A percentile compares a stretch with the other conserved stretches of the same genome.
Conservation (phyloP, 2,113 vertebrate species). For the Mormyrus iriodes region DNA sequence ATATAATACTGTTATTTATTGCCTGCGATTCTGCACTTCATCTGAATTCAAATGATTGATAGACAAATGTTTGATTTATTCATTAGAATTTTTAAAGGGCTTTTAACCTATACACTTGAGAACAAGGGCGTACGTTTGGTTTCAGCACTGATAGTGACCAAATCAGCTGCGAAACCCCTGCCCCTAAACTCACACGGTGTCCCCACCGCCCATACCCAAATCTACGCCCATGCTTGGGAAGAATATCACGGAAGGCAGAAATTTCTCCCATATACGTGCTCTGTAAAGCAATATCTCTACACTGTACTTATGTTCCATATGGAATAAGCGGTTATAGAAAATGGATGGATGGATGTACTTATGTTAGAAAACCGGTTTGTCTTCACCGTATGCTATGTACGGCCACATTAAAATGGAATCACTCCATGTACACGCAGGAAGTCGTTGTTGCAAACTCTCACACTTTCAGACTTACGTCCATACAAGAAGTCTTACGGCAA, state of each 20-base stretch:
- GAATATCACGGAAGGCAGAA: not conserved
- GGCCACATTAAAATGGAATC: not conserved
- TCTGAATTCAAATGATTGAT: not conserved
- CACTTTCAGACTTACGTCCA: not conserved
- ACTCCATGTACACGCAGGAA: not conserved
- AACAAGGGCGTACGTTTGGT: not conserved
- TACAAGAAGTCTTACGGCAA: not conserved
- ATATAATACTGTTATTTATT: not conserved
- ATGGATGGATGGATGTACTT: too few species aligned
- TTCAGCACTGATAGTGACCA: not conserved
- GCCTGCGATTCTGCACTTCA: not conserved
- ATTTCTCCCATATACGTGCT: not conserved
- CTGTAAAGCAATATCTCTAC: not conserved
- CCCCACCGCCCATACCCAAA: not conserved
- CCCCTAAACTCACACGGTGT: not conserved
- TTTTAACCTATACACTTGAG: not conserved
- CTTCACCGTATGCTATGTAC: not conserved
- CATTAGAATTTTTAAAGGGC: not conserved
- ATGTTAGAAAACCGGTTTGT: not conserved
- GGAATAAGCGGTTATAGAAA: too few species aligned
- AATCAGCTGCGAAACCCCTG: not conserved
- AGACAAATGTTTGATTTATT: too few species aligned
- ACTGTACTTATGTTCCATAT: not conserved
- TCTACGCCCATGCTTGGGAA: not conserved
- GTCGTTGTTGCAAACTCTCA: not conserved